A percentile compares a stretch with the other conserved stretches of the same genome.
Conservation (phyloP, 2,113 vertebrate genomes). For the Jacana jacana region DNA sequence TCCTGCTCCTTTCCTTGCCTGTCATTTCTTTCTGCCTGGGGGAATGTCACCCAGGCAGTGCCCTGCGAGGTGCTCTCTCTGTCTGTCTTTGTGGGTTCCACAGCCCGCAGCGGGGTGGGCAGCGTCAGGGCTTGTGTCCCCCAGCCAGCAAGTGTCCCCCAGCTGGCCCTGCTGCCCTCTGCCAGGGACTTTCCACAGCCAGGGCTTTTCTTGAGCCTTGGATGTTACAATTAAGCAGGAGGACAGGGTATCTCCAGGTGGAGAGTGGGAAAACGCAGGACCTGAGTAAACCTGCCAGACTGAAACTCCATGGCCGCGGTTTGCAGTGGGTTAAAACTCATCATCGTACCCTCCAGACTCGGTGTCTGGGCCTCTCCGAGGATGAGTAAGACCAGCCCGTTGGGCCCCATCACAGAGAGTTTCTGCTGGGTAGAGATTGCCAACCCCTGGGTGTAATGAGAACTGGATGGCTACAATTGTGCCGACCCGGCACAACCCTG, state of each 20-base stretch:
- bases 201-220: neutral
- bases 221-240: neutral
- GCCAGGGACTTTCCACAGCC: accelerated
- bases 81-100: accelerated
- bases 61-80: neutral
- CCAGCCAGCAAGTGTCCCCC: neutral
- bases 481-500: neutral
- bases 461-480: neutral
- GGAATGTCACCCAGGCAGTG: neutral
- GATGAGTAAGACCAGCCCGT: neutral
- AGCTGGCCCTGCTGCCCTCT: neutral
- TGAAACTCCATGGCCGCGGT: neutral
- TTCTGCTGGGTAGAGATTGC: neutral
- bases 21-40: neutral
- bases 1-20: neutral
- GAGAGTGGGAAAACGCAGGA: neutral
- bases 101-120: neutral
- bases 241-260: neutral
- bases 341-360: neutral
- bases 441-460: neutral
- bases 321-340: neutral
- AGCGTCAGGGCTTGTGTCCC: neutral
- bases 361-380: neutral
- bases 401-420: neutral
- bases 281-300: neutral